phyloP scores from a whole-genome alignment of 2,888 invertebrate genomes.

The Phalera bucephala region DNA sequence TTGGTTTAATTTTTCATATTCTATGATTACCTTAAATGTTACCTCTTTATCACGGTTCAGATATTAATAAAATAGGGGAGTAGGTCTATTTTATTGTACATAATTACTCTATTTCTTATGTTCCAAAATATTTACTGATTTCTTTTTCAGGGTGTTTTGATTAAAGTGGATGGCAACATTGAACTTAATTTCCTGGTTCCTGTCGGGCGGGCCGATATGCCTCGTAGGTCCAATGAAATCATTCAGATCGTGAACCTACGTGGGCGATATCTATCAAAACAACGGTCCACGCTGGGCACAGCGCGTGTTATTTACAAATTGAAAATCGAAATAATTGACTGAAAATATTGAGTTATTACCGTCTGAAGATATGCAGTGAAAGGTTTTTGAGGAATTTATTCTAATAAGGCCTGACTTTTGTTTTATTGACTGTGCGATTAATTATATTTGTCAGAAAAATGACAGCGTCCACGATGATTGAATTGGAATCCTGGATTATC shows the following conservation, averaged over 20 bases:
- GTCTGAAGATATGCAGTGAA: conserved; percentile 37
- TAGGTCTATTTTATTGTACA: too few relatives aligned
- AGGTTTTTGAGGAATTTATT: conserved; percentile 34
- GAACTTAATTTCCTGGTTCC: conserved; percentile 40
- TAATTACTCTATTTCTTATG: too few relatives aligned
- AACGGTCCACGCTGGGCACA: conserved; percentile 38
- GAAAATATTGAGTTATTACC: conserved; percentile 38
- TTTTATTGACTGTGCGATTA: conserved; percentile 46
- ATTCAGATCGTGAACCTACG: conserved; percentile 54
- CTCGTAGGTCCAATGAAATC: conserved; percentile 57
- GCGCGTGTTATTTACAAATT: conserved; percentile 54
- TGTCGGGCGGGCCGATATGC: conserved; percentile 46
- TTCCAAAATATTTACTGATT: neutral
- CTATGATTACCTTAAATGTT: too few relatives aligned
- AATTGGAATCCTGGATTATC: conserved; percentile 87
- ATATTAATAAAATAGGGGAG: too few relatives aligned
- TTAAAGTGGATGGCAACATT: conserved; percentile 35
- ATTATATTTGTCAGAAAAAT: conserved; percentile 54
- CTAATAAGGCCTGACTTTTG: conserved; percentile 29
- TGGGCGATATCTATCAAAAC: conserved; percentile 62
- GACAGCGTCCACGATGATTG: conserved; percentile 84
- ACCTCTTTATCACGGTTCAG: too few relatives aligned
- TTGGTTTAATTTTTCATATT: too few relatives aligned
- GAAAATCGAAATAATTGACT: conserved; percentile 48
- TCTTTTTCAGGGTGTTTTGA: conserved; percentile 8